Percentiles rank a stretch among this genome's conserved stretches.
These are phyloP conservation scores for Gulo gulo DNA, from an alignment of 2,113 vertebrate genomes.

Conservation along the genomic window DNA sequence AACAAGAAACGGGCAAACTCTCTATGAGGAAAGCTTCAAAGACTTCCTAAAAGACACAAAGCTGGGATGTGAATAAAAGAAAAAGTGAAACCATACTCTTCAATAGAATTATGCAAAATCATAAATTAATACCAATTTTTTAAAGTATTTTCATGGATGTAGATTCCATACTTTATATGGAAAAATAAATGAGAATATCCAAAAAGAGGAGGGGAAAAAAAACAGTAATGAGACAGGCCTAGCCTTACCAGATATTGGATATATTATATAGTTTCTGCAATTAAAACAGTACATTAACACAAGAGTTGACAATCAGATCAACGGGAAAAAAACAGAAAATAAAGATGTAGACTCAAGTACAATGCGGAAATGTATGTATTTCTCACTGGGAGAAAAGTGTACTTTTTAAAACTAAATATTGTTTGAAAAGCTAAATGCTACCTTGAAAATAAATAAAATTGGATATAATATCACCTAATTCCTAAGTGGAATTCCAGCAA, in stretches of 20 bases:
- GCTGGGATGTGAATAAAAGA: background rate
- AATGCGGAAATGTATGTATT: background rate
- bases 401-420: background rate
- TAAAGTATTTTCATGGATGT: background rate
- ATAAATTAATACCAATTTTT: background rate
- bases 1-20: background rate
- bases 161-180: background rate
- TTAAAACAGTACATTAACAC: background rate
- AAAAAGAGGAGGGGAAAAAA: background rate
- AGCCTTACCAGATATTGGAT: background rate
- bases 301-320: background rate
- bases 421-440: background rate
- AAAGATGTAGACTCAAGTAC: background rate
- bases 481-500: background rate
- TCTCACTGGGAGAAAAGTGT: background rate
- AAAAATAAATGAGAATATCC: background rate
- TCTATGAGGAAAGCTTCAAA: background rate
- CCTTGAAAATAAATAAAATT: background rate
- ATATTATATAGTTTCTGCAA: background rate
- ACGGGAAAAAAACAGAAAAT: background rate
- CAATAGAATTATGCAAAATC: slow-evolving; percentile 1
- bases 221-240: background rate
- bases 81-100: slow-evolving; percentile 15
- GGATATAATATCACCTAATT: background rate
- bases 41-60: background rate